Conservation (phyloP, 2,797 vertebrate genomes). For the Hydrophis major region DNA sequence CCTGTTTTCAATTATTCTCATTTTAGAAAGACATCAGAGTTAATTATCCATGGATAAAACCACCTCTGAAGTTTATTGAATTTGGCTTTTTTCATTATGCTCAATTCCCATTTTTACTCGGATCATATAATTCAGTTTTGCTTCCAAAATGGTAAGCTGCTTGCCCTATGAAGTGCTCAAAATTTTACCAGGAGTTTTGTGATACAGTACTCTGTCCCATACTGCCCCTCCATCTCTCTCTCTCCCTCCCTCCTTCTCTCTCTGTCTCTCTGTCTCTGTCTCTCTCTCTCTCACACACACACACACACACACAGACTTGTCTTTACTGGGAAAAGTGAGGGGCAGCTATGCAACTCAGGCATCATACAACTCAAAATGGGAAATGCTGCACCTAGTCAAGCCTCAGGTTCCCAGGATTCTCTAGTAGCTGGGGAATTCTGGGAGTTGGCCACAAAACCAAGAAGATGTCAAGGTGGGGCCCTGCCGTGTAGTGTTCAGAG, state of each 20-base stretch:
- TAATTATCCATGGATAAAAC: slow-evolving; percentile 88
- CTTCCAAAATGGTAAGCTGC: slow-evolving; percentile 65
- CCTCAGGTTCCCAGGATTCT: background rate
- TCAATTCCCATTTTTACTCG: slow-evolving; percentile 75
- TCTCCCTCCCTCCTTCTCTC: too few species aligned
- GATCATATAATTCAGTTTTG: slow-evolving; percentile 74
- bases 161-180: background rate
- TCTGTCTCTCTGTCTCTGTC: too few species aligned
- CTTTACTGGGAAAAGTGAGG: background rate
- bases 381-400: background rate
- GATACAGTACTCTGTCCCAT: background rate
- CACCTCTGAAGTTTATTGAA: slow-evolving; percentile 80
- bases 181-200: background rate
- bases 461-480: background rate
- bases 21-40: slow-evolving; percentile 87
- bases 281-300: too few species aligned
- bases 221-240: background rate
- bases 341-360: too few species aligned
- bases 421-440: background rate
- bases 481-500: background rate
- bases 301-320: background rate
- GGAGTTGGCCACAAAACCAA: background rate
- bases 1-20: slow-evolving; percentile 96
- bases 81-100: slow-evolving; percentile 69
- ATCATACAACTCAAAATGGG: background rate